A percentile compares a stretch with the other conserved stretches of the same genome.
phyloP scores from a whole-genome alignment of 2,888 invertebrate genomes.

The Belgica antarctica region DNA sequence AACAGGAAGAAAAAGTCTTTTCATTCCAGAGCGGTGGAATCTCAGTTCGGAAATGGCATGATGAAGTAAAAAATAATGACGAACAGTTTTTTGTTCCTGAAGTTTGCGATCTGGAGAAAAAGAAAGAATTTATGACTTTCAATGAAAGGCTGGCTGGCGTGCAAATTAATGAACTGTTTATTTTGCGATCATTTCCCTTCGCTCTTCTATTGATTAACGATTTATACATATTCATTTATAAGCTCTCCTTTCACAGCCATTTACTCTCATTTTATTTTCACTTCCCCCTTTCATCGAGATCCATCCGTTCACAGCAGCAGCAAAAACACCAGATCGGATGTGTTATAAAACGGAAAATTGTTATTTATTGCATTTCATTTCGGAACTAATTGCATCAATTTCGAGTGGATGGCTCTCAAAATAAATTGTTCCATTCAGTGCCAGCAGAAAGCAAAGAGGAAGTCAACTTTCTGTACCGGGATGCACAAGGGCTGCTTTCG shows the following conservation, averaged over 20 bases:
- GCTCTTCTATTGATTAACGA: not conserved
- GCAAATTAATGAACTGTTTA: slow-evolving; percentile 40
- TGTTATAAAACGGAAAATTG: slow-evolving; percentile 29
- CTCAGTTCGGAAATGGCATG: too few relatives aligned
- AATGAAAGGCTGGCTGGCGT: slow-evolving; percentile 12
- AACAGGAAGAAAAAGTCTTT: not conserved
- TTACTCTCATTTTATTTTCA: not conserved
- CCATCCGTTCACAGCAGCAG: not conserved
- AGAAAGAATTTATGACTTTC: slow-evolving; percentile 36
- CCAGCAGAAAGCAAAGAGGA: slow-evolving; percentile 3
- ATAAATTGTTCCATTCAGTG: slow-evolving; percentile 36
- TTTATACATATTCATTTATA: slow-evolving; percentile 8
- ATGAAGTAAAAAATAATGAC: too few relatives aligned
- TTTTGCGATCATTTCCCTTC: slow-evolving; percentile 38
- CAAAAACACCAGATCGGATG: not conserved
- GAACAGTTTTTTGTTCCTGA: not conserved
- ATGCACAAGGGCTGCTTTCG: slow-evolving; percentile 1
- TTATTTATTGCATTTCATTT: slow-evolving; percentile 29
- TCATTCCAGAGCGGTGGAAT: not conserved
- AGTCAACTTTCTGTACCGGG: not conserved
- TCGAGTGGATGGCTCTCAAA: slow-evolving; percentile 40
- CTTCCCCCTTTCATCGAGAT: not conserved
- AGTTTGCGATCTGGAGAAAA: not conserved
- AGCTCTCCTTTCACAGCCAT: not conserved
- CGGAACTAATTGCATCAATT: slow-evolving; percentile 39